phyloP scores from a whole-genome alignment of 2,888 invertebrate species.

The Andrena praecox region DNA sequence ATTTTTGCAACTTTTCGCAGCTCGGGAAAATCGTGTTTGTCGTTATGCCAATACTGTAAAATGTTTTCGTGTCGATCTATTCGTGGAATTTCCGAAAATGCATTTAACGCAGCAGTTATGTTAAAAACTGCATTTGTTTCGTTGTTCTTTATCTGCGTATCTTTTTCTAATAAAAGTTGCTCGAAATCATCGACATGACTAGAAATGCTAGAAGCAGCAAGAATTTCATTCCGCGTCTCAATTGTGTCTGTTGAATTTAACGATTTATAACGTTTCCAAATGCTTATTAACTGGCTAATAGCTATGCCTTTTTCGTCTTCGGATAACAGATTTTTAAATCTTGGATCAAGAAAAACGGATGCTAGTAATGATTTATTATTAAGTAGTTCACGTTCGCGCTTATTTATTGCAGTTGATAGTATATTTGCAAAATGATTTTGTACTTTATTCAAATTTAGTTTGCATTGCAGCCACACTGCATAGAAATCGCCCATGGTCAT shows the following conservation, averaged over 20 bases:
- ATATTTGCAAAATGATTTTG: no score
- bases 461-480: no score
- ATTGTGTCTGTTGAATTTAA: not conserved
- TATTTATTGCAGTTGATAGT: no score
- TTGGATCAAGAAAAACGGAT: no score
- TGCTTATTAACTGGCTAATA: not conserved
- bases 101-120: not conserved
- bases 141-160: not conserved
- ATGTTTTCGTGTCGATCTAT: not conserved
- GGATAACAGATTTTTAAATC: no score
- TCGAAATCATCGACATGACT: not conserved
- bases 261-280: not conserved
- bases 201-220: not conserved
- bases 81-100: not conserved
- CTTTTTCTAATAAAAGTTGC: conserved; percentile 1
- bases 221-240: not conserved
- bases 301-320: not conserved
- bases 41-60: not conserved
- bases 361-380: no score
- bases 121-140: not conserved
- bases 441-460: no score
- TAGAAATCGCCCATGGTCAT: no score
- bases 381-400: no score
- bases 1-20: not conserved
- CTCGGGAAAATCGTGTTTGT: not conserved